A percentile compares a stretch with the other conserved stretches of the same genome.
These are phyloP conservation scores for Tenrec ecaudatus DNA, from an alignment of 2,113 vertebrate species.

Conservation along the genomic window DNA sequence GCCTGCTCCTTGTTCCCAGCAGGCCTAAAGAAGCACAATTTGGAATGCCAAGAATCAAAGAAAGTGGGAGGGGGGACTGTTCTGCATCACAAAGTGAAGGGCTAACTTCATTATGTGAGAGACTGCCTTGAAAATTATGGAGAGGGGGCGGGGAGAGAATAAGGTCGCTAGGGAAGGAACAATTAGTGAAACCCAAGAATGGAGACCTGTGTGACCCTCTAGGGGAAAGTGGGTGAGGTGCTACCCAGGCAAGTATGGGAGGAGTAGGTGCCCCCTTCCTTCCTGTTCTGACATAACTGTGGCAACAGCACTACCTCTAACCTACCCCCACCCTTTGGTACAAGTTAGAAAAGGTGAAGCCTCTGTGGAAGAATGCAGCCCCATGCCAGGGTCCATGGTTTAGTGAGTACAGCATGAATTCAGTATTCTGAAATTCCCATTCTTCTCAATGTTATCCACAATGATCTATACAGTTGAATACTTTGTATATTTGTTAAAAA, in stretches of 20 bases:
- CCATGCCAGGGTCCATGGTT: neutral
- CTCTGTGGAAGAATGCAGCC: neutral
- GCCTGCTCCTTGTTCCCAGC: constrained; percentile 67
- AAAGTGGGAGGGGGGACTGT: constrained; percentile 23
- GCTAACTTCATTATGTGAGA: constrained; percentile 41
- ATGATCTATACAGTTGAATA: too few species aligned
- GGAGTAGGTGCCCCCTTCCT: neutral
- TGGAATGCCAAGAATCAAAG: constrained; percentile 75
- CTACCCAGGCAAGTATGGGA: neutral
- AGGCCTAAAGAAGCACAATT: constrained; percentile 59
- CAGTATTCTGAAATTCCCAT: too few species aligned
- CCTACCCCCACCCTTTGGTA: neutral
- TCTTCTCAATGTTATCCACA: too few species aligned
- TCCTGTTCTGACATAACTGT: constrained; percentile 1
- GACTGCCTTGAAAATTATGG: constrained; percentile 53
- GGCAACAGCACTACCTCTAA: neutral
- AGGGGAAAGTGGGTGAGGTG: constrained; percentile 26
- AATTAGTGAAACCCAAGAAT: constrained; percentile 17
- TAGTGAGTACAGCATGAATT: neutral
- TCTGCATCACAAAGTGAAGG: constrained; percentile 67
- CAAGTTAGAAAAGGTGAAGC: neutral
- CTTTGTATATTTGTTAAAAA: too few species aligned
- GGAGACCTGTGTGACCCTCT: constrained; percentile 14
- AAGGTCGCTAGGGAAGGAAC: neutral
- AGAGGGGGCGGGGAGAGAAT: neutral